A percentile compares a stretch with the other conserved stretches of the same genome.
These are phyloP conservation scores for Holocentrus rufus DNA, from an alignment of 2,797 vertebrate species.

Conservation along the genomic window DNA sequence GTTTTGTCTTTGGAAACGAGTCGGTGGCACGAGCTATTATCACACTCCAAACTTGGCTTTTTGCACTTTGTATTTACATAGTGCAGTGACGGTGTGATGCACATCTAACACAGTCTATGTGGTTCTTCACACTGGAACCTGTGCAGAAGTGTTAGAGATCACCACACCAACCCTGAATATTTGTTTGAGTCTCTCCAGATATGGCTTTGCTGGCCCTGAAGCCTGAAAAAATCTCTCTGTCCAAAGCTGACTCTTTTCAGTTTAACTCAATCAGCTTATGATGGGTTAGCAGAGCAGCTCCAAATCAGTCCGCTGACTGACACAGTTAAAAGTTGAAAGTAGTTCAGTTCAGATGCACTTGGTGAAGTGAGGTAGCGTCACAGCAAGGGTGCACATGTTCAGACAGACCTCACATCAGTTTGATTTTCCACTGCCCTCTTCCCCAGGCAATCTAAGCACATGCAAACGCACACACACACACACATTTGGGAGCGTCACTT, in stretches of 20 bases:
- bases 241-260: background rate
- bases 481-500: background rate
- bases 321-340: conserved; percentile 6
- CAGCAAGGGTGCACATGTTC: conserved; percentile 30
- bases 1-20: conserved; percentile 20
- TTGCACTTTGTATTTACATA: conserved; percentile 15
- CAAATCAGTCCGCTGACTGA: background rate
- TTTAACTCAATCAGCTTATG: background rate
- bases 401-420: background rate
- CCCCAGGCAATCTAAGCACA: no score
- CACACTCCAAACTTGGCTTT: background rate
- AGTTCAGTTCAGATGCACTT: background rate
- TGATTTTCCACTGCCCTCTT: background rate
- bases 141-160: background rate
- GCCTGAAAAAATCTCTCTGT: conserved; percentile 1
- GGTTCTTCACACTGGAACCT: background rate
- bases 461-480: background rate
- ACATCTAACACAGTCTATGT: background rate
- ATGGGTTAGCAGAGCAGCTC: background rate
- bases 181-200: background rate
- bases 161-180: background rate
- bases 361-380: background rate
- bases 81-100: background rate
- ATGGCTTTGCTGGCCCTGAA: background rate
- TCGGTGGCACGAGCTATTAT: conserved; percentile 13